phyloP scores from a whole-genome alignment of 2,888 invertebrate genomes.

The Acronicta alni region DNA sequence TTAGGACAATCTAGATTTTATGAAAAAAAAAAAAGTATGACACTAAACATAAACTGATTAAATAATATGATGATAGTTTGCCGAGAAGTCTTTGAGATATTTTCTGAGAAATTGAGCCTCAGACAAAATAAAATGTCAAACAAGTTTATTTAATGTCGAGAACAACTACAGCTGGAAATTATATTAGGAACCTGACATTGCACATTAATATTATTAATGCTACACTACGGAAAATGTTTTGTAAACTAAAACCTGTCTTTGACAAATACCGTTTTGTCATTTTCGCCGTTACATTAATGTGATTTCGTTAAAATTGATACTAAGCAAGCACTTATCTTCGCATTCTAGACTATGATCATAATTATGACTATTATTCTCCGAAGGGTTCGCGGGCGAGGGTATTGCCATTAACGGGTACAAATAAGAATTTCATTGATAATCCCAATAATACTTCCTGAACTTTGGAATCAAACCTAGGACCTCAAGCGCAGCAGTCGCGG shows the following conservation, averaged over 20 bases:
- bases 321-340: no score
- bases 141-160: constrained; percentile 57
- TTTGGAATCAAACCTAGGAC: no score
- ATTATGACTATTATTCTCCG: no score
- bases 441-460: no score
- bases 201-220: constrained; percentile 36
- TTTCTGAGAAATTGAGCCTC: constrained; percentile 54
- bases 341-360: no score
- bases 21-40: no score
- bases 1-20: no score
- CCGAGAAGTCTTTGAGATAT: constrained; percentile 51
- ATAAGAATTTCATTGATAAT: no score
- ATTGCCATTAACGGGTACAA: no score
- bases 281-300: constrained; percentile 22
- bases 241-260: constrained; percentile 37
- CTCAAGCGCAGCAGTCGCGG: no score
- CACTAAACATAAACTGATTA: background rate
- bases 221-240: constrained; percentile 26
- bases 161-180: constrained; percentile 36
- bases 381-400: no score
- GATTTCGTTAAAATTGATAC: constrained; percentile 9
- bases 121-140: constrained; percentile 62
- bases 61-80: constrained; percentile 43
- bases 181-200: constrained; percentile 40
- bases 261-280: constrained; percentile 32